phyloP scores from a whole-genome alignment of 2,888 invertebrate genomes.

The Aproaerema taeniolella region DNA sequence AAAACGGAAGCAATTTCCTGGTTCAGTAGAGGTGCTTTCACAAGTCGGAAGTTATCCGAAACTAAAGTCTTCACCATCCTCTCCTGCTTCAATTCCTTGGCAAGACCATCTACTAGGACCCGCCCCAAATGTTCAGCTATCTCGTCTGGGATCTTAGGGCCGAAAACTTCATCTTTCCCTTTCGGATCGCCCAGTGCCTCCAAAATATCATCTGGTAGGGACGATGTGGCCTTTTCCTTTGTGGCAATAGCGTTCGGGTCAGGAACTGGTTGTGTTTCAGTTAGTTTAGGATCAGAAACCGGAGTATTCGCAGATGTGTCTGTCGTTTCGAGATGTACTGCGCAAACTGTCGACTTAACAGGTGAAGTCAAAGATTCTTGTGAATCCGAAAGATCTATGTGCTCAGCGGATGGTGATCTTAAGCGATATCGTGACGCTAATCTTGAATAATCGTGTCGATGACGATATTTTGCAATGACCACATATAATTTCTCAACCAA shows the following conservation, averaged over 20 bases:
- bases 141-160: conserved; percentile 11
- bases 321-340: background rate
- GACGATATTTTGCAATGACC: background rate
- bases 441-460: background rate
- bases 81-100: conserved; percentile 10
- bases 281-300: no score
- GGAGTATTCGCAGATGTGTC: background rate
- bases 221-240: background rate
- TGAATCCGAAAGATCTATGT: background rate
- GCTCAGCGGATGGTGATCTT: background rate
- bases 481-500: background rate
- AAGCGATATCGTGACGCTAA: background rate
- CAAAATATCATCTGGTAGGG: conserved; percentile 7
- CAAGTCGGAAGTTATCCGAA: conserved; percentile 9
- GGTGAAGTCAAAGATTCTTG: background rate
- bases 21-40: conserved; percentile 11
- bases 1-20: conserved; percentile 10
- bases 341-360: background rate
- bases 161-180: conserved; percentile 13
- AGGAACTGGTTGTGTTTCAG: background rate
- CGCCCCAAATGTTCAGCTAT: conserved; percentile 14
- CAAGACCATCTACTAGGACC: conserved; percentile 11
- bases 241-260: background rate
- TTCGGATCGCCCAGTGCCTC: conserved; percentile 14
- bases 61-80: conserved; percentile 1